phyloP scores from a whole-genome alignment of 1,140 invertebrate species.

The Dryas iulia region DNA sequence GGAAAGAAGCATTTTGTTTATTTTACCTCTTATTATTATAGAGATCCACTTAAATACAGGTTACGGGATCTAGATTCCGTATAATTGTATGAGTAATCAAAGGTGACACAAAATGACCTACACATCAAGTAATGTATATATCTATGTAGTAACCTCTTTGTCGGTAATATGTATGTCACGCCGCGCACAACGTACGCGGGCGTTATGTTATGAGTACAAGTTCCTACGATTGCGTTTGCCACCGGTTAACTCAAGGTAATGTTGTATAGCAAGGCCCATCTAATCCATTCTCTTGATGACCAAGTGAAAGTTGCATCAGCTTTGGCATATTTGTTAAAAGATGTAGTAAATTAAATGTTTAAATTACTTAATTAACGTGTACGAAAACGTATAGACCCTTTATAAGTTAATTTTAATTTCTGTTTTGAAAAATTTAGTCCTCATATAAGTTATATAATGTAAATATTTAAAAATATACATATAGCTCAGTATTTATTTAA shows the following conservation, averaged over 20 bases:
- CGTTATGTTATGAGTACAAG: neutral
- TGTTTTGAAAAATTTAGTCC: too few relatives aligned
- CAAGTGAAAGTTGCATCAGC: slow-evolving; percentile 59
- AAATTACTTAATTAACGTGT: too few relatives aligned
- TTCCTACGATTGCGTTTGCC: neutral
- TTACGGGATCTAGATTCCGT: neutral
- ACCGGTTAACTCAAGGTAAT: slow-evolving; percentile 52
- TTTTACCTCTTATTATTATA: neutral
- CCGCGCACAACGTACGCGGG: neutral
- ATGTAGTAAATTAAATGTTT: too few relatives aligned
- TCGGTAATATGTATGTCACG: slow-evolving; percentile 21
- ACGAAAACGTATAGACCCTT: too few relatives aligned
- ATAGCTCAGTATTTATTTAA: neutral
- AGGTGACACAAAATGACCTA: slow-evolving; percentile 16
- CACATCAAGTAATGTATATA: slow-evolving; percentile 5
- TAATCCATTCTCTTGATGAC: slow-evolving; percentile 63
- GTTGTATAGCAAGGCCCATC: slow-evolving; percentile 63
- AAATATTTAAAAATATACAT: too few relatives aligned
- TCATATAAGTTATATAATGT: too few relatives aligned
- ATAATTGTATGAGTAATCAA: neutral
- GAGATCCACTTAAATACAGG: neutral
- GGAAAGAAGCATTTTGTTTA: too few relatives aligned
- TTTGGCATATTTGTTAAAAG: neutral
- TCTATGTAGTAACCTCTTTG: slow-evolving; percentile 6
- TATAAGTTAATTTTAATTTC: too few relatives aligned